Percentiles rank a stretch among this genome's conserved stretches.
Conservation (phyloP, 2,113 vertebrate genomes). For the Diglossa brunneiventris region DNA sequence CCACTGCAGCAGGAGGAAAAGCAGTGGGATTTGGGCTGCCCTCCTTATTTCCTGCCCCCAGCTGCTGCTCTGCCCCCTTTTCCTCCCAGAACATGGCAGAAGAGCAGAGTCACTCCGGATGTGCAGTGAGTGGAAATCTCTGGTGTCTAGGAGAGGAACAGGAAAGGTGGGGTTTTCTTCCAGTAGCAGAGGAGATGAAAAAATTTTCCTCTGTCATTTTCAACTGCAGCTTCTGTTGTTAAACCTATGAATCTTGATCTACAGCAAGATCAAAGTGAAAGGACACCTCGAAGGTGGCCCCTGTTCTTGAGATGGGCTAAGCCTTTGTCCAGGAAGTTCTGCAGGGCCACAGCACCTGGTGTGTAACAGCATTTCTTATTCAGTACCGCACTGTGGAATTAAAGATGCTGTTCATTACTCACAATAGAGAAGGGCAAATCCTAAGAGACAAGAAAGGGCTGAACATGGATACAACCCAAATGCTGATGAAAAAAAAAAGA, state of each 20-base stretch:
- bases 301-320: background rate
- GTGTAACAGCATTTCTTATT: background rate
- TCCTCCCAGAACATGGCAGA: background rate
- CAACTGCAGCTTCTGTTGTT: background rate
- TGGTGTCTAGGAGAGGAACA: background rate
- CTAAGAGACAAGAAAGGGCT: background rate
- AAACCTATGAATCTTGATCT: background rate
- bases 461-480: background rate
- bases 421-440: background rate
- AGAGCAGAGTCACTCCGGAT: background rate
- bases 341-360: background rate
- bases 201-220: background rate
- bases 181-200: background rate
- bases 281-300: background rate
- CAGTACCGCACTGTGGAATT: background rate
- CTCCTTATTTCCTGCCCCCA: background rate
- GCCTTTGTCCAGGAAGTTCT: background rate
- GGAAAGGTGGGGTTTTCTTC: background rate
- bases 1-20: background rate
- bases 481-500: background rate
- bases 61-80: background rate
- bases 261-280: background rate
- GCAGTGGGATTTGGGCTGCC: background rate
- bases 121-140: background rate
- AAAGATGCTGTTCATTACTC: background rate